Evolutionary conservation across 2,113 vertebrate genomes (phyloP).

Genomic region (Furnarius figulus): DNA sequence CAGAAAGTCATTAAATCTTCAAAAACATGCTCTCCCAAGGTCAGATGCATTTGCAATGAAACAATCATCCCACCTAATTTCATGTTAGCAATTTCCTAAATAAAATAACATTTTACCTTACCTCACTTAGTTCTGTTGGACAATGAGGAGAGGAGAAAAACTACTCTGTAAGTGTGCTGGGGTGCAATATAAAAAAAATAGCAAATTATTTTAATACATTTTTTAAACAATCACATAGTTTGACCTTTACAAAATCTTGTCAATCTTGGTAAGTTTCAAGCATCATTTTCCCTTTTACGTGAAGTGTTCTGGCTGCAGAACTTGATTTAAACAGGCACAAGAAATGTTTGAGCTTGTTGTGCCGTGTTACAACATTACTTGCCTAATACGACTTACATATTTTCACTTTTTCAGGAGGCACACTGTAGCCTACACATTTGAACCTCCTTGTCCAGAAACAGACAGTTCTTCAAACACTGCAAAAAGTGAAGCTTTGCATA

Average conservation of each 20-base stretch:
- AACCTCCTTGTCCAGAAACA: conserved; percentile 25
- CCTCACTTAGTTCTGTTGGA: neutral
- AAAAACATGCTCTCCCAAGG: neutral
- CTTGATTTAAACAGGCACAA: neutral
- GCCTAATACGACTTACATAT: conserved; percentile 35
- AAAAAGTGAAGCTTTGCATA: conserved; percentile 5
- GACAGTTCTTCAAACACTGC: conserved; percentile 14
- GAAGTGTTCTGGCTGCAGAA: neutral
- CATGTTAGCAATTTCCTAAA: neutral
- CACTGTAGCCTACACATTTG: neutral
- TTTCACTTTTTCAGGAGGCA: conserved; percentile 43
- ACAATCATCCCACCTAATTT: neutral
- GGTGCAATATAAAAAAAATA: neutral
- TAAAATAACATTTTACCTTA: neutral
- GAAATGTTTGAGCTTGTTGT: conserved; percentile 8
- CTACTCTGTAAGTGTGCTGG: neutral
- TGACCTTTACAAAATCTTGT: neutral
- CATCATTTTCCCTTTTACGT: neutral
- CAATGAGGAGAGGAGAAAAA: neutral
- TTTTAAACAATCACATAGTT: neutral
- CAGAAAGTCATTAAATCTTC: neutral
- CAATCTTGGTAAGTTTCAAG: neutral
- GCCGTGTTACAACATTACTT: conserved; percentile 38
- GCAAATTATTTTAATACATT: neutral
- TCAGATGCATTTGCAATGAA: neutral